Conservation (phyloP, 2,113 vertebrate genomes). For the Corynorhinus townsendii region DNA sequence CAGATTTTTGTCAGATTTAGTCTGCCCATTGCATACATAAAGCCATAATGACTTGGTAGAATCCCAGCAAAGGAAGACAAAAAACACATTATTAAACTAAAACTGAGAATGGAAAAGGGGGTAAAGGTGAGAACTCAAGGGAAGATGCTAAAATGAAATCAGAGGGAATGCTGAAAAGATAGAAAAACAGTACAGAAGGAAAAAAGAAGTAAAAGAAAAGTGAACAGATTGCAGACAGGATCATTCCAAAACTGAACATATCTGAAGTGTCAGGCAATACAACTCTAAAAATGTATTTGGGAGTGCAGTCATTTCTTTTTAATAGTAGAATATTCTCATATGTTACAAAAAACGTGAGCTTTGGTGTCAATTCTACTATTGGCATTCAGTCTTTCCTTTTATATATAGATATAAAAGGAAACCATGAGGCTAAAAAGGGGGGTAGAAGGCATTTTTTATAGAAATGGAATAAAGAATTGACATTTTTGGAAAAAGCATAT, state of each 20-base stretch:
- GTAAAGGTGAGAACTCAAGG: neutral
- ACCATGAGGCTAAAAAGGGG: neutral
- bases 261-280: conserved; percentile 15
- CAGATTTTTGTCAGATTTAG: neutral
- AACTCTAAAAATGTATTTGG: conserved; percentile 17
- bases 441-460: neutral
- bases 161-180: neutral
- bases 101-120: neutral
- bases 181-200: neutral
- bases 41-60: neutral
- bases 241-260: conserved; percentile 13
- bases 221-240: conserved; percentile 23
- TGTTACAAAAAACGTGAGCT: neutral
- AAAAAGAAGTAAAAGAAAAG: neutral
- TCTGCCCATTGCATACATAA: neutral
- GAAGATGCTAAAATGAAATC: conserved; percentile 13
- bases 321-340: neutral
- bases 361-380: neutral
- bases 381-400: neutral
- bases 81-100: conserved; percentile 13
- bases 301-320: conserved; percentile 3
- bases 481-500: neutral
- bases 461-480: neutral
- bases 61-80: neutral
- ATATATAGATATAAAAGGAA: neutral